phyloP scores from a whole-genome alignment of 1,140 invertebrate genomes.

The Pentalonia nigronervosa region DNA sequence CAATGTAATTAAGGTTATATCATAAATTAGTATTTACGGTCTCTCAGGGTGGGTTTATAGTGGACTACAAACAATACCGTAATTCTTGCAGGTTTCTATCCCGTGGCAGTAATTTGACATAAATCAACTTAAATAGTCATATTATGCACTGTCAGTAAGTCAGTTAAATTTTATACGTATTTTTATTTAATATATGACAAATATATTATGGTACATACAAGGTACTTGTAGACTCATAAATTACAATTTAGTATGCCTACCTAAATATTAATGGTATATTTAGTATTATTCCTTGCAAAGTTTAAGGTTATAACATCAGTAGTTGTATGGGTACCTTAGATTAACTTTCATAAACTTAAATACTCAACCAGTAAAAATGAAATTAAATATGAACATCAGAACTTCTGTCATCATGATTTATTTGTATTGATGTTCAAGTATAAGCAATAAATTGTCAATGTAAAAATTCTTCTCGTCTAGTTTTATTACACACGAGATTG shows the following conservation, averaged over 20 bases:
- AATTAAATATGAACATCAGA: background rate
- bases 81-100: background rate
- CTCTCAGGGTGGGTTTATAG: slow-evolving; percentile 26
- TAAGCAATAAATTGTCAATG: background rate
- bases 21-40: slow-evolving; percentile 52
- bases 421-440: background rate
- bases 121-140: background rate
- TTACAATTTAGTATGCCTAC: background rate
- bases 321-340: background rate
- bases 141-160: background rate
- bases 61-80: background rate
- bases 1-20: slow-evolving; percentile 35
- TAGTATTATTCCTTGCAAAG: background rate
- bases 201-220: background rate
- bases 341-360: background rate
- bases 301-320: background rate
- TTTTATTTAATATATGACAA: background rate
- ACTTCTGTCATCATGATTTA: background rate
- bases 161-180: background rate
- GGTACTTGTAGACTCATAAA: background rate
- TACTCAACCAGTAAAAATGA: background rate
- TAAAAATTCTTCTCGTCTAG: background rate
- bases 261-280: background rate
- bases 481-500: background rate
- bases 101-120: background rate